Conservation (phyloP, 2,888 invertebrate species). For the Dryobota labecula region DNA sequence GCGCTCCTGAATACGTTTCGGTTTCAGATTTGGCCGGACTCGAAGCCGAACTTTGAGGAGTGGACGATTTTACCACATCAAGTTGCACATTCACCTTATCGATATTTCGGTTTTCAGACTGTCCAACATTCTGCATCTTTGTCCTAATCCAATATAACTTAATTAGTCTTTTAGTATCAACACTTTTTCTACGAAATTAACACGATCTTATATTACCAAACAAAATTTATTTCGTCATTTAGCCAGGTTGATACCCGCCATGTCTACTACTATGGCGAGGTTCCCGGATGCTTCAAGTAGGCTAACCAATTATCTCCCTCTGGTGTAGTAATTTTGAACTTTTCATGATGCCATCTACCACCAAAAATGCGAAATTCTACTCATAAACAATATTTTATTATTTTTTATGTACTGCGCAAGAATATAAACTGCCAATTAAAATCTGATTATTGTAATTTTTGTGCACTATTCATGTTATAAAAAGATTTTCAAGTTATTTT, state of each 20-base stretch:
- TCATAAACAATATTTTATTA: constrained; percentile 62
- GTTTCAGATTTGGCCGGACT: constrained; percentile 96
- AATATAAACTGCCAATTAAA: constrained; percentile 31
- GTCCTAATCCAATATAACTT: constrained; percentile 91
- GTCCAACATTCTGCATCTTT: constrained; percentile 98
- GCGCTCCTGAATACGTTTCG: constrained; percentile 96
- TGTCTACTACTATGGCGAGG: constrained; percentile 95
- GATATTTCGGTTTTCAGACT: constrained; percentile 96
- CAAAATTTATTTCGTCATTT: constrained; percentile 92
- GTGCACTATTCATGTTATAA: background rate
- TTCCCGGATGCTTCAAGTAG: constrained; percentile 92
- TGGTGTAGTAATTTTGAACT: constrained; percentile 81
- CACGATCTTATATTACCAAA: constrained; percentile 90
- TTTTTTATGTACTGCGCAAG: constrained; percentile 37
- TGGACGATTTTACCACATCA: constrained; percentile 93
- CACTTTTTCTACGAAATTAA: constrained; percentile 89
- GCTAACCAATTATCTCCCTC: constrained; percentile 90
- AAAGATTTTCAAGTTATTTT: background rate
- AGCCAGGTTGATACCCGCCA: constrained; percentile 94
- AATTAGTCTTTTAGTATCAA: constrained; percentile 90
- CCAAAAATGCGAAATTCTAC: constrained; percentile 74
- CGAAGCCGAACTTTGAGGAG: constrained; percentile 96
- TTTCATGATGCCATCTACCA: constrained; percentile 83
- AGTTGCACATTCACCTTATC: constrained; percentile 94
- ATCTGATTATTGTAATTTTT: background rate